Percentiles rank a stretch among this genome's conserved stretches.
Conservation (phyloP, 2,797 vertebrate species). For the Premnoplex brunnescens region DNA sequence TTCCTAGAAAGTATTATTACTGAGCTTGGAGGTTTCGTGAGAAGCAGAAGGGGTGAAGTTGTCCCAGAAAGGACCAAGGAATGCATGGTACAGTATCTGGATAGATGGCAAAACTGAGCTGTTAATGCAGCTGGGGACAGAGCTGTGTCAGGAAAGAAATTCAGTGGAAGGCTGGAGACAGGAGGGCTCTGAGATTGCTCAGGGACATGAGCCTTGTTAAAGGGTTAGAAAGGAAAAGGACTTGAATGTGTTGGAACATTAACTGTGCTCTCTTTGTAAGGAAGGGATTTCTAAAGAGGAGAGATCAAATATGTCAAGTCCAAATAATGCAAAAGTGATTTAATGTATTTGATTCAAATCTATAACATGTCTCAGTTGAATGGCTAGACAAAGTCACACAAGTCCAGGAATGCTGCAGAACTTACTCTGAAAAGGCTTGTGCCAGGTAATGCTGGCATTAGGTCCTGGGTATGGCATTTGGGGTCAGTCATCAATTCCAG, state of each 20-base stretch:
- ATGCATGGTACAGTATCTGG: background rate
- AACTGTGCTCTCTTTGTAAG: background rate
- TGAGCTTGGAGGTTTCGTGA: background rate
- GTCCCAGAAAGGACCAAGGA: background rate
- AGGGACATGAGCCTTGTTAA: background rate
- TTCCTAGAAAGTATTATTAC: background rate
- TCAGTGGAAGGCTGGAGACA: background rate
- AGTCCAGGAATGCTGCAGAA: background rate
- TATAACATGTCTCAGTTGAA: background rate
- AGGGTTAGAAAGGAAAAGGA: background rate
- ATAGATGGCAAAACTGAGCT: background rate
- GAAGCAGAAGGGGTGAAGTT: background rate
- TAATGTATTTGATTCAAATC: background rate
- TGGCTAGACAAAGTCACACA: background rate
- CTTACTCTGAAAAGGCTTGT: background rate
- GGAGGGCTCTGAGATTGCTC: background rate
- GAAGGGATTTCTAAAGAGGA: background rate
- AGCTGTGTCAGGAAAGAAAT: background rate
- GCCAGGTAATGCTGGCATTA: background rate
- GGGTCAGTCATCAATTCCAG: background rate
- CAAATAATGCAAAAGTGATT: background rate
- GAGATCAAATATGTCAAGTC: background rate
- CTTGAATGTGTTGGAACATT: background rate
- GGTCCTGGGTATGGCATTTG: background rate
- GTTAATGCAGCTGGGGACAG: background rate